Base-by-base conservation (phyloP, 92 coral and sea anemone genomes). In the Zoanthus solanderi region DNA sequence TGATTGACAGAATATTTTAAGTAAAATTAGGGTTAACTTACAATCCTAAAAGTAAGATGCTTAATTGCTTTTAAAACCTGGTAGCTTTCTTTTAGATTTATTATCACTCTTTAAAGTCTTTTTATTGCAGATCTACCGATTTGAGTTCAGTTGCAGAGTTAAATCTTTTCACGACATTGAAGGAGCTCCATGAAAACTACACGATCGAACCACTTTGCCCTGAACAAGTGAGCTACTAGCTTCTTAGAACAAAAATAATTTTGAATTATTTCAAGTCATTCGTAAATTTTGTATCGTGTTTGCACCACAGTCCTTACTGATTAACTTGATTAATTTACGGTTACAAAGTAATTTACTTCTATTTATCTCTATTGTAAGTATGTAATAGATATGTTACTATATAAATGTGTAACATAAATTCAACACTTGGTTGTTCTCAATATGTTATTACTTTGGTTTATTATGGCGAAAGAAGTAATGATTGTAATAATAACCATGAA, bases 141-240 rank as follows among this genome's bases (percentile, higher is more conserved):
- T 83, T 83, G 69, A 82, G 75, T 28, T 87, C 88, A 52, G 86
- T 53, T 78, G 91, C 91, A n/a, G 82, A 67, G 5, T 10, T 58
- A 15, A 84, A 87, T 46, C 74, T 94, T 42, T 84, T 87, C 57
- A 78, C 86, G 32, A 90, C 94, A 42, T 37, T 92, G 71, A 89
- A 95, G 67, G 93, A 94, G 71, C 89, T 96, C 54, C 87, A 93
- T 78, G 76, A 92, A 45, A 92, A 92, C 77, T 93, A 86, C 87
- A 90, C 78, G 58, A 78, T 91, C 60, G 84, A 89, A 78, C 86
- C 83, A 4, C 77, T 91, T 53, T 82, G 78, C 32, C 86, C 91
- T 34, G 84, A 84, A 77, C 87, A 87, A 76, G 92, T 84, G 78
- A 87, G 47, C 15, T 32, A 28, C 37, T 7, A 32, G 23, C 30